Conservation (phyloP, 2,888 invertebrate species). For the Hoplodrina ambigua region DNA sequence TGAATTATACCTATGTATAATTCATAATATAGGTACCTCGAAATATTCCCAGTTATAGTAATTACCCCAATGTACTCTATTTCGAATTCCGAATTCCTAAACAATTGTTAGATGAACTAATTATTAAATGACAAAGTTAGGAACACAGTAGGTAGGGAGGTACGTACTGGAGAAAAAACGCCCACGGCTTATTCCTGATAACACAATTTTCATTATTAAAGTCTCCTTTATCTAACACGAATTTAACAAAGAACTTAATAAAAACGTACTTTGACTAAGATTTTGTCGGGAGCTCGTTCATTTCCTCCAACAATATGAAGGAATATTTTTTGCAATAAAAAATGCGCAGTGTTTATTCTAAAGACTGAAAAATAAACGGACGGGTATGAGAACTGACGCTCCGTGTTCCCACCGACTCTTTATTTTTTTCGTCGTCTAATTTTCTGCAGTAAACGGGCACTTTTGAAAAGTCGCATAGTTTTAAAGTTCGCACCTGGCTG, state of each 20-base stretch:
- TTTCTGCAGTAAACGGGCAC: conserved; percentile 75
- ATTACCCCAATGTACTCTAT: neutral
- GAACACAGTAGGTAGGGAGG: neutral
- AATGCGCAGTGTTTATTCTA: conserved; percentile 30
- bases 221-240: conserved; percentile 15
- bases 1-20: too few relatives aligned
- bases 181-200: neutral
- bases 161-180: neutral
- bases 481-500: conserved; percentile 71
- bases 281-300: conserved; percentile 41
- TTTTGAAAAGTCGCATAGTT: conserved; percentile 72
- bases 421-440: conserved; percentile 74
- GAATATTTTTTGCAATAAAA: conserved; percentile 40
- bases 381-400: conserved; percentile 22
- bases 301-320: conserved; percentile 42
- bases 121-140: neutral
- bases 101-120: conserved; percentile 15
- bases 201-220: conserved; percentile 12
- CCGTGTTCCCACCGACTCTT: conserved; percentile 53
- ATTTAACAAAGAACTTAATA: conserved; percentile 48
- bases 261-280: conserved; percentile 41
- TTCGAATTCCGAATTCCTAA: conserved; percentile 8
- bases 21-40: too few relatives aligned
- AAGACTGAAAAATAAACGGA: conserved; percentile 45
- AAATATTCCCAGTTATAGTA: too few relatives aligned